Evolutionary conservation across 2,113 vertebrate genomes (phyloP).

Genomic region (Burhinus oedicnemus): DNA sequence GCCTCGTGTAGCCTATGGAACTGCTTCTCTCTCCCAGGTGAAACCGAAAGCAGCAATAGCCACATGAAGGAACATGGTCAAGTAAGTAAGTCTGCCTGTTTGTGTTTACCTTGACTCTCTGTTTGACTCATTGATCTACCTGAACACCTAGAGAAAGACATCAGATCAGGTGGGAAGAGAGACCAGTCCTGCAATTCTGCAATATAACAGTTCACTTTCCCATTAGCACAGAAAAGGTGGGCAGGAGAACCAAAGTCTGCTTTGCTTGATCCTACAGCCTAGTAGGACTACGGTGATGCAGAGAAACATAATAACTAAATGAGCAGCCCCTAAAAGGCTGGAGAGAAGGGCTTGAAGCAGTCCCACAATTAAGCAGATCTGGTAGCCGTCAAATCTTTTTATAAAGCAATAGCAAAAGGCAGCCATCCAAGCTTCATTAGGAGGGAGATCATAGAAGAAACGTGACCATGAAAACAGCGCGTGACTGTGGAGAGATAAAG

Average conservation of each 20-base stretch:
- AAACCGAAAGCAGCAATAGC: neutral
- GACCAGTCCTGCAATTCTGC: neutral
- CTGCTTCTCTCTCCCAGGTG: neutral
- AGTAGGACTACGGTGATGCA: neutral
- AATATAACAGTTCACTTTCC: neutral
- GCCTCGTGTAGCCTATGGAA: neutral
- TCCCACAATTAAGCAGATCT: neutral
- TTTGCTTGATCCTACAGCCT: neutral
- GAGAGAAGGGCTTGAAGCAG: neutral
- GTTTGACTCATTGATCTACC: neutral
- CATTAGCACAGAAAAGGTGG: neutral
- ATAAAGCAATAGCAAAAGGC: neutral
- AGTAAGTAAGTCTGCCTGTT: neutral
- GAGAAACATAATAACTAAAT: neutral
- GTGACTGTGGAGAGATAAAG: neutral
- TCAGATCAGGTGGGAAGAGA: neutral
- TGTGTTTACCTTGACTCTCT: neutral
- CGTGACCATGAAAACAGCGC: neutral
- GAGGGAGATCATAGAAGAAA: neutral
- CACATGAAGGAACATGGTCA: rapidly evolving
- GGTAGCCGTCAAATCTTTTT: neutral
- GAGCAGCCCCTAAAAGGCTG: neutral
- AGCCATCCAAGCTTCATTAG: neutral
- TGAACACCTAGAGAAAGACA: neutral
- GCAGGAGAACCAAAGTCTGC: neutral